Conservation (phyloP, 2,113 vertebrate genomes). For the Siniperca knerii region DNA sequence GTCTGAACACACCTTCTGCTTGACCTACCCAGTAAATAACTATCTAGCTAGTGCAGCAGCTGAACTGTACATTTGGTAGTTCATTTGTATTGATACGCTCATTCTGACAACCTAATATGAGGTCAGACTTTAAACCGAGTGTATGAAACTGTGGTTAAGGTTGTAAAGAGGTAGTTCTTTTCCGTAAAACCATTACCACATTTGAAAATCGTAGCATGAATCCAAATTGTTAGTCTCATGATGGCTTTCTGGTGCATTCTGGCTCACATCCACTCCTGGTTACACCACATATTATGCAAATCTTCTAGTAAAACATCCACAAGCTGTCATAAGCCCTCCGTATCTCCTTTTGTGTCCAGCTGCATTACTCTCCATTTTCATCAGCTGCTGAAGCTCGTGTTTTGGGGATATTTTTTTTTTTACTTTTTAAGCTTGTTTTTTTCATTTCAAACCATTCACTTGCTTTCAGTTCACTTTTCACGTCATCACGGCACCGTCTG, state of each 20-base stretch:
- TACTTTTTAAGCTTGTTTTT: slow-evolving; percentile 41
- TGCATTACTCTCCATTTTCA: slow-evolving; percentile 28
- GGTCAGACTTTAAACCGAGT: background rate
- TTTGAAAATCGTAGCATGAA: background rate
- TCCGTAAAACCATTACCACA: background rate
- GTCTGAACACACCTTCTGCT: no score
- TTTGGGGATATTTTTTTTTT: slow-evolving; percentile 14
- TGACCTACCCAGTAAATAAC: no score
- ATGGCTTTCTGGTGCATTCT: background rate
- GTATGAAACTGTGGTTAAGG: background rate
- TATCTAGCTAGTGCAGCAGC: no score
- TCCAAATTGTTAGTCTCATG: background rate
- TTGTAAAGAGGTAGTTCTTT: background rate
- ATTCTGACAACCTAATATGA: background rate
- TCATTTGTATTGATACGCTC: background rate
- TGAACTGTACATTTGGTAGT: no score
- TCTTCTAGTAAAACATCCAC: slow-evolving; percentile 42
- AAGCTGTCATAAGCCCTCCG: slow-evolving; percentile 35
- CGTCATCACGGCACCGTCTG: slow-evolving; percentile 6
- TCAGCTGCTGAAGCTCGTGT: slow-evolving; percentile 7
- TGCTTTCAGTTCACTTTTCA: slow-evolving; percentile 15
- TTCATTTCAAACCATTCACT: slow-evolving; percentile 3
- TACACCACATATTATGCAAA: slow-evolving; percentile 36
- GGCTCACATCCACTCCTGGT: slow-evolving; percentile 22
- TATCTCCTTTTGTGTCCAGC: slow-evolving; percentile 17